Evolutionary conservation across 2,113 vertebrate genomes (phyloP).

Genomic region (Mesocricetus auratus): DNA sequence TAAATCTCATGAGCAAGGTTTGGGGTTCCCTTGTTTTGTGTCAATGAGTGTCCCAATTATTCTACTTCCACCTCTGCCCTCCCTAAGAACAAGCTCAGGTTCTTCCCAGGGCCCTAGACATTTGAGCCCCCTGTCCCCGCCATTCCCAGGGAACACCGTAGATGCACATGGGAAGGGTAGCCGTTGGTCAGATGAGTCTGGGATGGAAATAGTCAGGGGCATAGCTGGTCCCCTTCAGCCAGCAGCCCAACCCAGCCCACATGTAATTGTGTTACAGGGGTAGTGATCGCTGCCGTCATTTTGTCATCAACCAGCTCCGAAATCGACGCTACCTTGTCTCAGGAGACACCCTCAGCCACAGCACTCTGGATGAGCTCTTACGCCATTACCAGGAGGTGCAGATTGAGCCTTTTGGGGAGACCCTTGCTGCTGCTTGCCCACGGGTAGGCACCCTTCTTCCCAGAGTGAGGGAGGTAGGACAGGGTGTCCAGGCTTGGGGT

Average conservation of each 20-base stretch:
- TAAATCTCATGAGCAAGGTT: not conserved
- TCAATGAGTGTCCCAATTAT: not conserved
- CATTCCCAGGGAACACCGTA: not conserved
- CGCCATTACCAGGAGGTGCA: conserved; percentile 87
- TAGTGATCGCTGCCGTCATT: conserved; percentile 91
- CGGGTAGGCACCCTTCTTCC: conserved; percentile 83
- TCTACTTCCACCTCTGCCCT: not conserved
- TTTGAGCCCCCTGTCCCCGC: not conserved
- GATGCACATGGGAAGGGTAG: not conserved
- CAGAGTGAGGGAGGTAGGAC: not conserved
- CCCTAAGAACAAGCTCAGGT: not conserved
- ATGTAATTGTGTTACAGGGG: conserved; percentile 85
- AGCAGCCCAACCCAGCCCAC: not conserved
- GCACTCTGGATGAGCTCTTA: conserved; percentile 87
- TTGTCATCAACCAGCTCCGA: conserved; percentile 89
- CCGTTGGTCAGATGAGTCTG: not conserved
- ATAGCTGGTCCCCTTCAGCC: not conserved
- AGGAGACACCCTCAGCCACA: conserved; percentile 86
- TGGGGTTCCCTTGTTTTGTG: not conserved
- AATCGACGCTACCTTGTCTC: conserved; percentile 88
- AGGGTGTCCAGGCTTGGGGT: not conserved
- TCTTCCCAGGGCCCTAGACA: not conserved
- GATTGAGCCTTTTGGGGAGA: conserved; percentile 92
- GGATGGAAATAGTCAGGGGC: not conserved
- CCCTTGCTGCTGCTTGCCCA: conserved; percentile 86